Evolutionary conservation across 2,888 invertebrate genomes (phyloP), one percentile per base, ranked within the genome.

Genomic region (Seladonia tumulorum): DNA sequence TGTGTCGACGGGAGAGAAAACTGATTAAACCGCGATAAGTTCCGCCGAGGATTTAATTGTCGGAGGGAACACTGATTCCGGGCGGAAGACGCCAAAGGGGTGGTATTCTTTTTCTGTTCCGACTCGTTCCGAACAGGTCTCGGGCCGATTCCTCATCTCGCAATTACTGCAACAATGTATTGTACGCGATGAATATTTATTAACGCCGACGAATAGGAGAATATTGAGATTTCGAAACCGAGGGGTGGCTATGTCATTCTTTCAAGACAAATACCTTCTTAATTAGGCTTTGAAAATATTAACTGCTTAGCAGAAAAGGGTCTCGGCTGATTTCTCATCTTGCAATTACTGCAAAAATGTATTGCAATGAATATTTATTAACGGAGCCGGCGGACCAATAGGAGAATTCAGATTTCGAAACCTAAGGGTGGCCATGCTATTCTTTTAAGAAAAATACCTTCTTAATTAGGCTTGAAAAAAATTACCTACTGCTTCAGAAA

Each of bases 11-110:
- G 47, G 57, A 57, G 70, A 70, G 70, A 70, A 70, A 70, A 70
- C 72, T n/a, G 49, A 71, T 71, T 71, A 71, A 73, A 49, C 73
- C 22, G 10, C 73, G 73, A 73, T 73, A 73, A 73, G 47, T 73
- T 49, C 49, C 49, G 22, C 5, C 49, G 73, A 49, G 73, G 49
- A 53, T 29, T 49, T 35, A 73, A 73, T 73, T 73, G 29, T 35
- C 71, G 45, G 71, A 12, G 49, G 49, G 49, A 35, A 35, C 49
- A n/a, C 22, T 39, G 49, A 73, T 71, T 71, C 45, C 45, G 45
- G 45, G 45, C 70, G 71, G 70, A 70, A 70, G 70, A n/a, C 42
- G n/a, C n/a, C n/a, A 14, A 14, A 70, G 70, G 68, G 68, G 39
- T 68, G 39, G 68, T 68, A 35, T 39, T 35, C 68, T 68, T 68